Base-by-base conservation (phyloP, 2,888 invertebrate species). In the Rhagium mordax region DNA sequence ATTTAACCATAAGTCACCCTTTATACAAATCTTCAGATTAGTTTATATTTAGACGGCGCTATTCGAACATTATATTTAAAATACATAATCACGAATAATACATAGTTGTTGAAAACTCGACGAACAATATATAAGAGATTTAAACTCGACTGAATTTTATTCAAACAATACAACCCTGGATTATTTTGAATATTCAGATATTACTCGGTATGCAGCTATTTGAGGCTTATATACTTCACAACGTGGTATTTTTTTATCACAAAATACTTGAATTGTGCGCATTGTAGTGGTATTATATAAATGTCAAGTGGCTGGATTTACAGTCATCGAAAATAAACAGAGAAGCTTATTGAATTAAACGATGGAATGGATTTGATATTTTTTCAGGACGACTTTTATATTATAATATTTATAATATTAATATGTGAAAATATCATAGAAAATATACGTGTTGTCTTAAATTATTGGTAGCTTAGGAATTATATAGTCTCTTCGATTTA, bases 71-170 rank as follows among this genome's bases (percentile, higher is more conserved):
- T 21, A 61, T 61, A 72, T 73, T 70, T 70, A 75, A 72, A 70
- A 72, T 66, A 75, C 47, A 51, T 69, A 61, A 71, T 66, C 66
- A 55, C 66, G 18, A 66, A 72, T 66, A 67, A 68, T 66, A 64
- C 68, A 71, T 71, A 74, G 71, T 71, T 71, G 71, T 71, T 71
- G 74, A 74, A 74, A 74, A 74, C 60, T 75, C 70, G 51, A 62
- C 67, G 67, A 68, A 70, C 70, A 70, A 71, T 75, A 66, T 64
- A 71, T 53, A 61, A 71, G 74, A 69, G 72, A 72, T 75, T 75
- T 64, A 68, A 65, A 72, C 66, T 70, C 67, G 49, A 48, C 48
- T 27, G 72, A 65, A 70, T 72, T 75, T 75, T 72, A 72, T 71
- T 67, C 70, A 65, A 69, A 75, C 72, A 72, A 75, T 75, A 49